Conservation (phyloP, 2,113 vertebrate species). For the Salvator merianae region DNA sequence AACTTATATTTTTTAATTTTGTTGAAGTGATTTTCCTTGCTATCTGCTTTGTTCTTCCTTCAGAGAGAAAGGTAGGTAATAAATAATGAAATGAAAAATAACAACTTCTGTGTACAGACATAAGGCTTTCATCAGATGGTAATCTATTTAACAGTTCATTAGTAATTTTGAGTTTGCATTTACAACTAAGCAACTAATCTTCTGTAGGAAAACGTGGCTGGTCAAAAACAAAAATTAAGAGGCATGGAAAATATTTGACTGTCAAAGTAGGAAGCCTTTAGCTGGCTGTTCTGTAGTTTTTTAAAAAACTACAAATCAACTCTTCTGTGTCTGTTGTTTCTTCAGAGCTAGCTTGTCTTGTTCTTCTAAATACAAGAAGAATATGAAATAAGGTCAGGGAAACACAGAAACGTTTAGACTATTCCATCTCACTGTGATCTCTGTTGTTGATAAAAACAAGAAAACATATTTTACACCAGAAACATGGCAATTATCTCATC, state of each 20-base stretch:
- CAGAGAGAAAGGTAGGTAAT: too few species aligned
- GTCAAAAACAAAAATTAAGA: not conserved
- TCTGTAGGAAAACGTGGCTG: not conserved
- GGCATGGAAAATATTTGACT: slow-evolving; percentile 9
- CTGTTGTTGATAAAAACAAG: slow-evolving; percentile 6
- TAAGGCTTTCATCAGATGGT: not conserved
- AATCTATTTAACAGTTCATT: not conserved
- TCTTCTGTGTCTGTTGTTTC: not conserved
- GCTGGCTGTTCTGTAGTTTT: not conserved
- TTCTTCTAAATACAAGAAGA: not conserved
- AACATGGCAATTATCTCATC: slow-evolving; percentile 4
- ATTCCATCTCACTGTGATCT: slow-evolving; percentile 1
- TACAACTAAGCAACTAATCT: not conserved
- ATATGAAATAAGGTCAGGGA: not conserved
- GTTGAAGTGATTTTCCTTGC: too few species aligned
- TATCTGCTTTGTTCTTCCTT: too few species aligned
- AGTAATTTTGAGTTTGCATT: not conserved
- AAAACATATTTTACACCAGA: slow-evolving; percentile 15
- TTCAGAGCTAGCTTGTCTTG: not conserved
- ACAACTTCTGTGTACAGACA: too few species aligned
- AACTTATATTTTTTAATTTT: too few species aligned
- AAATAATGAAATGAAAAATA: too few species aligned
- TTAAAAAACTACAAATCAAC: slow-evolving; percentile 5
- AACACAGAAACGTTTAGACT: not conserved
- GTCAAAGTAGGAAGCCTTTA: not conserved